Conservation (phyloP, 2,797 vertebrate genomes). For the Aselliscus stoliczkanus region DNA sequence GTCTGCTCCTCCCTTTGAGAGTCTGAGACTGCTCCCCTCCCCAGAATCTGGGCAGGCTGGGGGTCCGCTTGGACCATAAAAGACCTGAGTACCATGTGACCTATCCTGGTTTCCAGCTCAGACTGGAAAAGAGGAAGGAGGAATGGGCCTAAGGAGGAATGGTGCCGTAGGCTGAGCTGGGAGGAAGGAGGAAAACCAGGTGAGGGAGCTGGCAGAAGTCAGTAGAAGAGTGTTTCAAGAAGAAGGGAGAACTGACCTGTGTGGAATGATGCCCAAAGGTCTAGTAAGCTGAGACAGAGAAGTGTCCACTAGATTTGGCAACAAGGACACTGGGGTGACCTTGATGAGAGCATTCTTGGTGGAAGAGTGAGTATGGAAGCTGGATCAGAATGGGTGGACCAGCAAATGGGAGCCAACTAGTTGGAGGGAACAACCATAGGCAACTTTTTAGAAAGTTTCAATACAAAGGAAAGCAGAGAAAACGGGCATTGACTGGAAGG, state of each 20-base stretch:
- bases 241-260: fast-evolving
- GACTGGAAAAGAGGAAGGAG: not conserved
- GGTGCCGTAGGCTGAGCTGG: not conserved
- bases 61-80: not conserved
- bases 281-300: not conserved
- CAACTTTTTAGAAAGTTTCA: not conserved
- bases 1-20: not conserved
- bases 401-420: not conserved
- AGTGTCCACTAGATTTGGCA: too few relatives aligned
- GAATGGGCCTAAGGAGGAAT: not conserved
- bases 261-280: not conserved
- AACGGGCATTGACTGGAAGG: not conserved
- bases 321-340: not conserved
- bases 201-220: not conserved
- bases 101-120: not conserved
- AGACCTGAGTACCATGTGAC: not conserved
- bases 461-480: not conserved
- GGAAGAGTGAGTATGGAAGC: not conserved
- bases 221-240: not conserved
- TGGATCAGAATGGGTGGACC: not conserved
- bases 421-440: not conserved
- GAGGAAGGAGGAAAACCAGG: not conserved
- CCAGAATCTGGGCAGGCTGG: not conserved
- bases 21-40: fast-evolving
- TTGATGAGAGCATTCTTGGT: not conserved